These are phyloP conservation scores for Drosophila kuntzei DNA, from an alignment of 2,888 invertebrate genomes.

Conservation along the genomic window DNA sequence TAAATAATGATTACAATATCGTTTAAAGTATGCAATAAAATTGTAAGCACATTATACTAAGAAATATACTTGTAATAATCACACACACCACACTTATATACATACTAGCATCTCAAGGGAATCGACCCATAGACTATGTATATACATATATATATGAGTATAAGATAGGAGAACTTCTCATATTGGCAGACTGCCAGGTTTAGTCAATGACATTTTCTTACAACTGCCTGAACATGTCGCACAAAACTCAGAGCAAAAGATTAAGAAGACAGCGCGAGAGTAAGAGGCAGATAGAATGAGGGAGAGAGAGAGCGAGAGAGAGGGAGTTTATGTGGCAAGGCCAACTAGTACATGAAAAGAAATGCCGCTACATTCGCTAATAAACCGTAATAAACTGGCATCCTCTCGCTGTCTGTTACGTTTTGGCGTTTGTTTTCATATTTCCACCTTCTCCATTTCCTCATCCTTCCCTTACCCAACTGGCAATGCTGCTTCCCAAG, in stretches of 20 bases:
- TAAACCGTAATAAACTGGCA: slow-evolving; percentile 78
- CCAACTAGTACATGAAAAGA: slow-evolving; percentile 59
- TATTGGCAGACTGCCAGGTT: slow-evolving; percentile 47
- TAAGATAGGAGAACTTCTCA: slow-evolving; percentile 3
- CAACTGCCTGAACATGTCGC: slow-evolving; percentile 24
- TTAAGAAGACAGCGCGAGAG: neutral
- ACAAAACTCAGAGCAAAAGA: slow-evolving; percentile 2
- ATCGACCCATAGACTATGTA: slow-evolving; percentile 4
- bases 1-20: slow-evolving; percentile 1
- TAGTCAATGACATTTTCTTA: slow-evolving; percentile 34
- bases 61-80: neutral
- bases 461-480: neutral
- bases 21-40: slow-evolving; percentile 4
- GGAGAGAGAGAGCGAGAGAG: neutral
- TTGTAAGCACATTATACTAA: neutral
- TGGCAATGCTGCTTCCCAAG: slow-evolving; percentile 24
- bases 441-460: slow-evolving; percentile 11
- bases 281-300: neutral
- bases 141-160: no score
- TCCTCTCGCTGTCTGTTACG: slow-evolving; percentile 59
- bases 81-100: no score
- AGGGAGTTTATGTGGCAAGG: slow-evolving; percentile 39
- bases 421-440: slow-evolving; percentile 45
- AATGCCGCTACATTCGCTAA: slow-evolving; percentile 63
- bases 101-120: slow-evolving; percentile 1